Evolutionary conservation across 2,113 vertebrate genomes (phyloP).

Genomic region (Paradoxurus hermaphroditus): DNA sequence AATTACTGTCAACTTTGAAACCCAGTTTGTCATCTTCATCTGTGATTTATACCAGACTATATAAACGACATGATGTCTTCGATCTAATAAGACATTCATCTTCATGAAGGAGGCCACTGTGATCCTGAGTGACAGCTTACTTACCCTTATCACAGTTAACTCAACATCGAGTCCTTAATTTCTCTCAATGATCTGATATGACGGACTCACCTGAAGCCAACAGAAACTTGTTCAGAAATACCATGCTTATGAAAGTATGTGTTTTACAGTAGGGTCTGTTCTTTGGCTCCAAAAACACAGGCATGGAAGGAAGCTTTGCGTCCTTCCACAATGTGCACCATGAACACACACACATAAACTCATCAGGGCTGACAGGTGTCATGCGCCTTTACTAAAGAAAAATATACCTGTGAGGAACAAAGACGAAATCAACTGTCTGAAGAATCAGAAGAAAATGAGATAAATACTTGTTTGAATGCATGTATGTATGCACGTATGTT

Average conservation of each 20-base stretch:
- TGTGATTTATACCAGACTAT: slow-evolving; percentile 76
- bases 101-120: slow-evolving; percentile 74
- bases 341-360: neutral
- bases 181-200: slow-evolving; percentile 40
- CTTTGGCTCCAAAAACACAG: neutral
- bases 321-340: neutral
- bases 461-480: neutral
- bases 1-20: slow-evolving; percentile 76
- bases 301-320: neutral
- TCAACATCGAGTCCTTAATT: slow-evolving; percentile 48
- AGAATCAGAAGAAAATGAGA: slow-evolving; percentile 27
- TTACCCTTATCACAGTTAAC: slow-evolving; percentile 68
- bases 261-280: neutral
- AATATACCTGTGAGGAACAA: neutral
- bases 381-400: slow-evolving; percentile 40
- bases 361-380: neutral
- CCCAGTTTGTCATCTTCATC: slow-evolving; percentile 74
- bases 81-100: slow-evolving; percentile 75
- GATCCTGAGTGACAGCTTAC: slow-evolving; percentile 64
- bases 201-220: slow-evolving; percentile 35
- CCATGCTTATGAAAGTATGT: neutral
- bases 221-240: slow-evolving; percentile 35
- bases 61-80: slow-evolving; percentile 74
- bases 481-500: neutral
- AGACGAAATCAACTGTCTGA: neutral